A percentile compares a stretch with the other conserved stretches of the same genome.
Evolutionary conservation across 2,888 invertebrate genomes (phyloP).

Genomic region (Ganaspis brasiliensis): DNA sequence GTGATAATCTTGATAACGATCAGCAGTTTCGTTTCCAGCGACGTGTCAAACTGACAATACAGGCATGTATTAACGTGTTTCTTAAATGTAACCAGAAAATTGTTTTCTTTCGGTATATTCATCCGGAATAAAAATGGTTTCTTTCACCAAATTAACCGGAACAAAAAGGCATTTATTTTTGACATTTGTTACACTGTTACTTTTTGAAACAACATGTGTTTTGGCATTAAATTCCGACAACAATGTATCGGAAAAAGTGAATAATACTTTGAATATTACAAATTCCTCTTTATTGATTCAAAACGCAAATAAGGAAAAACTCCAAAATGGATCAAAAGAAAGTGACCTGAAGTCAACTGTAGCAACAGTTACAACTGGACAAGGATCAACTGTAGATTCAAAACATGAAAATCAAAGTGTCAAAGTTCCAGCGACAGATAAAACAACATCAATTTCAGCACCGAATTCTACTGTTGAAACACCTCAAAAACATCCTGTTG

Average conservation of each 20-base stretch:
- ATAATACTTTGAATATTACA: neutral
- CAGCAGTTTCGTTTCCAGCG: no score
- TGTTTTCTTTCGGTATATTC: no score
- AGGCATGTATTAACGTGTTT: no score
- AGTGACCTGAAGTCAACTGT: neutral
- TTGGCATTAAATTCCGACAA: neutral
- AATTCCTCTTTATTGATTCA: neutral
- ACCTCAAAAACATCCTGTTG: neutral
- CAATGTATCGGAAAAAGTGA: neutral
- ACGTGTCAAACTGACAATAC: no score
- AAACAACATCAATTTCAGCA: neutral
- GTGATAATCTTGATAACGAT: no score
- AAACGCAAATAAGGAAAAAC: neutral
- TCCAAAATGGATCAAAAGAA: neutral
- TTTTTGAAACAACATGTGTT: neutral
- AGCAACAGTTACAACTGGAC: neutral
- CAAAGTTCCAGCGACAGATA: slow-evolving; percentile 32
- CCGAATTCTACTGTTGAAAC: neutral
- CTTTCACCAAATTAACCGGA: neutral
- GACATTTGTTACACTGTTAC: neutral
- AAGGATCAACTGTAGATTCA: neutral
- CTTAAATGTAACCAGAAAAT: no score
- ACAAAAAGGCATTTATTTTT: neutral
- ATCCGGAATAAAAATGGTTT: neutral
- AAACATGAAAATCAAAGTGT: slow-evolving; percentile 19